A percentile compares a stretch with the other conserved stretches of the same genome.
phyloP scores from a whole-genome alignment of 2,113 vertebrate genomes.

The Chinchilla lanigera region DNA sequence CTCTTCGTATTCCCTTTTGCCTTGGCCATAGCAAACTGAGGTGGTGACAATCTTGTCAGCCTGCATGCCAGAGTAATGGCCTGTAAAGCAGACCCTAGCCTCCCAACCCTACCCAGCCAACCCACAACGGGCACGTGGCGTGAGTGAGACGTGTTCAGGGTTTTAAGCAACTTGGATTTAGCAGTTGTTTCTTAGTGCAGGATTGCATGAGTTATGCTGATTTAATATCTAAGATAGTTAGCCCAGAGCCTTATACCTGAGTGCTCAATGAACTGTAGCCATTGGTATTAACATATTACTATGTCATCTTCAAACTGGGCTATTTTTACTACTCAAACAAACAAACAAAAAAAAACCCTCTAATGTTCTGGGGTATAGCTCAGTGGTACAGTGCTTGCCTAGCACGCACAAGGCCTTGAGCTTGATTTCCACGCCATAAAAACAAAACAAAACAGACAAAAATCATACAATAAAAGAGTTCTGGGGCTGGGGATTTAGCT shows the following conservation, averaged over 20 bases:
- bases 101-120: neutral
- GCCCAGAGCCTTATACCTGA: neutral
- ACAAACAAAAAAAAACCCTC: neutral
- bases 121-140: accelerated
- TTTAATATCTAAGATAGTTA: neutral
- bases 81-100: neutral
- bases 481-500: too few species aligned
- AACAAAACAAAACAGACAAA: neutral
- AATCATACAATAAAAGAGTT: neutral
- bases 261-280: neutral
- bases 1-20: neutral
- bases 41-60: neutral
- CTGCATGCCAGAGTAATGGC: neutral
- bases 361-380: neutral
- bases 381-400: neutral
- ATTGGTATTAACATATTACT: neutral
- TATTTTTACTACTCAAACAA: neutral
- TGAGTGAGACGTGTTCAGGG: neutral
- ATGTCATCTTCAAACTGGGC: neutral
- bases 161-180: neutral
- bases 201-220: neutral
- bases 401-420: neutral
- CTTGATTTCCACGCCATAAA: neutral
- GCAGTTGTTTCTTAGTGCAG: neutral
- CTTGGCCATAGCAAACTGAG: neutral